Evolutionary conservation across 2,113 vertebrate species (phyloP), one percentile per base, ranked within the genome.

Genomic region (Leucoraja erinaceus): DNA sequence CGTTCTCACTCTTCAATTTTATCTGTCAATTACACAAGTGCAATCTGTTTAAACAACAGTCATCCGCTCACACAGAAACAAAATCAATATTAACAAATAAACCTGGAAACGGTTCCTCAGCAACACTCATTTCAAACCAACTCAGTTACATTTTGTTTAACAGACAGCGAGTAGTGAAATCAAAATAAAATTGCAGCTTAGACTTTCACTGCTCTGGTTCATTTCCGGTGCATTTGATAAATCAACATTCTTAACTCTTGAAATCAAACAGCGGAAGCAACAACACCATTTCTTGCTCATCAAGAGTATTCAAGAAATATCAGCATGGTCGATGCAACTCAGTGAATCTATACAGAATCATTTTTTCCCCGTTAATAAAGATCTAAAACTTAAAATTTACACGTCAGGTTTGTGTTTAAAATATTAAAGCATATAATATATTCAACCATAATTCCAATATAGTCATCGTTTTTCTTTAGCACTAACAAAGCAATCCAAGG

Each of bases 71-170:
- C 31, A 25, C 22, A 91, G 90, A 91, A 72, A 72, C 7, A 74
- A 63, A 91, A 91, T 91, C 66, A 72, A 72, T 91, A 91, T 68
- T 74, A 70, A 68, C 59, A 91, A 91, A 91, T 91, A 72, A 47
- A 91, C 22, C 10, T 72, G 72, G 66, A 38, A 72, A 74, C 76
- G 93, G 95, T 96, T 95, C 94, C 96, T 95, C 95, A 95, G 96
- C 96, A 96, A 97, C 96, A 94, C 93, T 92, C 86, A 5, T 66
- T 74, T 79, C 70, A 63, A 70, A 72, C 92, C 93, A 79, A 93
- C n/a, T 77, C 79, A 81, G 28, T n/a, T 66, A 54, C 5, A 28
- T 59, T 75, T 78, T 38, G 74, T 66, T 76, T 81, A 94, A 75
- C 90, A 77, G 88, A 90, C 93, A 93, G 76, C 93, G 92, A 75